phyloP scores from a whole-genome alignment of 1,140 invertebrate species.

The Platorchestia sp. region DNA sequence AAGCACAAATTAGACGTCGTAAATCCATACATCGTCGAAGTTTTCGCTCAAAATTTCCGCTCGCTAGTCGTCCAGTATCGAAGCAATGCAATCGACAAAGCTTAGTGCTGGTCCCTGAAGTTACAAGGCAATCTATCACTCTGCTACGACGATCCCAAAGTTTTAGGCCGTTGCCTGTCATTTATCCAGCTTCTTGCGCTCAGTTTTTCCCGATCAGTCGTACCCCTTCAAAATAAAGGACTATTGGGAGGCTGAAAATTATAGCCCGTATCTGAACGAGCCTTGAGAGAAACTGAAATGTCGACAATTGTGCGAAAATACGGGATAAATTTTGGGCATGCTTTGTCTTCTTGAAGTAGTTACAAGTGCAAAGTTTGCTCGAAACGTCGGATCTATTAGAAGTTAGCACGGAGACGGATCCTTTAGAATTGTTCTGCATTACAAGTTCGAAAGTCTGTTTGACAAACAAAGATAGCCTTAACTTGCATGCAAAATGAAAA shows the following conservation, averaged over 20 bases:
- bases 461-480: neutral
- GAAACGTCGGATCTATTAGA: neutral
- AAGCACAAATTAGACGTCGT: neutral
- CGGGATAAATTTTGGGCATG: neutral
- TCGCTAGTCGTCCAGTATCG: neutral
- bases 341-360: neutral
- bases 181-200: slow-evolving; percentile 27
- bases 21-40: neutral
- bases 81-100: slow-evolving; percentile 9
- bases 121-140: slow-evolving; percentile 43
- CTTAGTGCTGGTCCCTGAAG: neutral
- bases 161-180: slow-evolving; percentile 4
- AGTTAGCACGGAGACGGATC: neutral
- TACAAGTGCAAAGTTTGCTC: neutral
- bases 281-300: neutral
- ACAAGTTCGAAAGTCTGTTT: neutral
- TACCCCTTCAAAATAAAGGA: slow-evolving; percentile 2
- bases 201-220: neutral
- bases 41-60: neutral
- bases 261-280: neutral
- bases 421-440: neutral
- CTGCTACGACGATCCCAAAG: neutral
- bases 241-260: slow-evolving; percentile 6
- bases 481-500: neutral
- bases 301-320: neutral